Evolutionary conservation across 2,888 invertebrate genomes (phyloP).

Genomic region (Plagiodera versicolora): DNA sequence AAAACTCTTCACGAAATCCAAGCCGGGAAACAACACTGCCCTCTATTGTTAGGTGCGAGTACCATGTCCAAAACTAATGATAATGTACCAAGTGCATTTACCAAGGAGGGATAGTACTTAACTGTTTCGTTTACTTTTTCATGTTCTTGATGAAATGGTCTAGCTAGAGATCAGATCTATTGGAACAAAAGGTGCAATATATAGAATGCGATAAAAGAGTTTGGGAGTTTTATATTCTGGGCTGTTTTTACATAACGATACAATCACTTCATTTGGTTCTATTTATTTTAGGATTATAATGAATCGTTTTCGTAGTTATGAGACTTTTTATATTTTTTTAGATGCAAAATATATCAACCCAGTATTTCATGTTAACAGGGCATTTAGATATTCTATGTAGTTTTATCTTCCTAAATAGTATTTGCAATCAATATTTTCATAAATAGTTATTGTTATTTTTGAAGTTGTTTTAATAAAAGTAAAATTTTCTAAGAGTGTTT

Average conservation of each 20-base stretch:
- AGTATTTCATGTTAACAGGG: slow-evolving; percentile 23
- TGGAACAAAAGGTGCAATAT: neutral
- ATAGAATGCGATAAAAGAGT: neutral
- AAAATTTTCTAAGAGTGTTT: neutral
- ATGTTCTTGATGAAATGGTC: neutral
- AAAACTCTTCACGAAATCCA: slow-evolving; percentile 75
- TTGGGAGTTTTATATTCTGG: neutral
- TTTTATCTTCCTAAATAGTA: slow-evolving; percentile 26
- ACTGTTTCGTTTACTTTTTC: neutral
- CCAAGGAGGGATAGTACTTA: slow-evolving; percentile 42
- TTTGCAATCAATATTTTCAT: slow-evolving; percentile 14
- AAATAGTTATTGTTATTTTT: slow-evolving; percentile 14
- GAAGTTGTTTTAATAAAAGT: slow-evolving; percentile 16
- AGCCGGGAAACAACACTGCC: slow-evolving; percentile 69
- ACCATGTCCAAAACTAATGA: slow-evolving; percentile 81
- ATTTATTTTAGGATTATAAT: too few species aligned
- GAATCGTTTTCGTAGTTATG: neutral
- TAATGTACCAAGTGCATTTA: slow-evolving; percentile 77
- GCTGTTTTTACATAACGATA: neutral
- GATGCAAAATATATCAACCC: neutral
- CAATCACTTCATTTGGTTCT: neutral
- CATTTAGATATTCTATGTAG: slow-evolving; percentile 28
- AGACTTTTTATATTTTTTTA: neutral
- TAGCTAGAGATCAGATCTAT: neutral
- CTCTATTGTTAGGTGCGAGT: slow-evolving; percentile 74